Conservation (phyloP, 2,888 invertebrate species). For the Drosophila paranaensis region DNA sequence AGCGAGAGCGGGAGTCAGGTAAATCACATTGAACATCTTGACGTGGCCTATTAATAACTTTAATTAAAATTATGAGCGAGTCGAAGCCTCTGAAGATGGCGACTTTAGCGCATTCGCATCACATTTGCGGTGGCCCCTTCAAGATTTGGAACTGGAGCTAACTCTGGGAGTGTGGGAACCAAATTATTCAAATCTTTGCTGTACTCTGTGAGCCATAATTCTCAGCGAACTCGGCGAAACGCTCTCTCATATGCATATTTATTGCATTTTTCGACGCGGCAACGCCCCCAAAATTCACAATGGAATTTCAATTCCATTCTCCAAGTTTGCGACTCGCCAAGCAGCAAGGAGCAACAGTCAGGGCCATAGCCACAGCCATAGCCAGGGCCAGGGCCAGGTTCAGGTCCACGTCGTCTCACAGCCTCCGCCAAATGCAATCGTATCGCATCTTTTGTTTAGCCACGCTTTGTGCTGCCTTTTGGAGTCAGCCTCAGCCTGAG, state of each 20-base stretch:
- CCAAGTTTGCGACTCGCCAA: conserved; percentile 44
- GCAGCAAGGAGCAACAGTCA: conserved; percentile 9
- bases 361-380: background rate
- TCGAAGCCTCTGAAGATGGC: conserved; percentile 16
- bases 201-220: conserved; percentile 47
- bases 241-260: conserved; percentile 83
- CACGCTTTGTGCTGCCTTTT: conserved; percentile 33
- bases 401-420: conserved; percentile 14
- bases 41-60: conserved; percentile 81
- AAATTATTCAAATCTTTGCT: conserved; percentile 81
- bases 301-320: conserved; percentile 84
- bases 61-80: conserved; percentile 73
- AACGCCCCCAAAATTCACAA: conserved; percentile 82
- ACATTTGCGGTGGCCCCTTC: conserved; percentile 6
- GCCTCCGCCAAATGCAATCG: conserved; percentile 64
- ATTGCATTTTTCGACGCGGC: conserved; percentile 84
- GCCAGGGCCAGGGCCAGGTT: background rate
- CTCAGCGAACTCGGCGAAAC: conserved; percentile 39
- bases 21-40: conserved; percentile 36
- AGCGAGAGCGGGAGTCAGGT: conserved; percentile 9
- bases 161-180: conserved; percentile 79
- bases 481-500: conserved; percentile 7
- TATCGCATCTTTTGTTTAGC: conserved; percentile 57
- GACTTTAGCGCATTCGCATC: conserved; percentile 25
- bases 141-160: conserved; percentile 17